These are phyloP conservation scores for Cybosia mesomella DNA, from an alignment of 2,888 invertebrate genomes.

Conservation along the genomic window DNA sequence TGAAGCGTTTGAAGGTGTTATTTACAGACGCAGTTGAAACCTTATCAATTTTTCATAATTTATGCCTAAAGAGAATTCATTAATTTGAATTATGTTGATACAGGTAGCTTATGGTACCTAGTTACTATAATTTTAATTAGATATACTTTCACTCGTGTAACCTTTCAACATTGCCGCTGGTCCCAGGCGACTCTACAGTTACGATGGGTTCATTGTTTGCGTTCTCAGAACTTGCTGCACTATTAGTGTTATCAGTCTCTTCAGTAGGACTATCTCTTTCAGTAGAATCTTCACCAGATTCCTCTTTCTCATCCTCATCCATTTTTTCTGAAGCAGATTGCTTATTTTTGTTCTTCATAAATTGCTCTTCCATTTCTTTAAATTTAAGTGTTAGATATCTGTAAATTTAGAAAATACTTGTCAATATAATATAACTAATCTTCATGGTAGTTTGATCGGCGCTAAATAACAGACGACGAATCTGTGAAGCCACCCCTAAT, in stretches of 20 bases:
- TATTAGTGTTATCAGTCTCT: constrained; percentile 44
- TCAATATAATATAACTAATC: not conserved
- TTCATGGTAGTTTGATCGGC: too few species aligned
- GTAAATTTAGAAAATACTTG: constrained; percentile 48
- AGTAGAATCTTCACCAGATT: constrained; percentile 57
- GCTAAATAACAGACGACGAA: not conserved
- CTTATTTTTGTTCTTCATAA: constrained; percentile 89
- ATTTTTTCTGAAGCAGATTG: constrained; percentile 62
- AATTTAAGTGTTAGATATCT: constrained; percentile 94
- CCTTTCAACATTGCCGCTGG: constrained; percentile 78
- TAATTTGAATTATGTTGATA: not conserved
- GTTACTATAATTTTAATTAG: not conserved
- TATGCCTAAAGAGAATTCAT: not conserved
- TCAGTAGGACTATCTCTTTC: constrained; percentile 55
- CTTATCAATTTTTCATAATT: not conserved
- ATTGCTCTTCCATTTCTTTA: constrained; percentile 94
- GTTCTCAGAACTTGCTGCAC: constrained; percentile 40
- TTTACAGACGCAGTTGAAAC: not conserved
- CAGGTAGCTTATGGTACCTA: not conserved
- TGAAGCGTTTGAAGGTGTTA: not conserved
- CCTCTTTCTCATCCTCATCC: constrained; percentile 62
- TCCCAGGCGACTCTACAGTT: constrained; percentile 73
- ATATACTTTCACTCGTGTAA: constrained; percentile 59
- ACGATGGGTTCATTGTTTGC: constrained; percentile 73
- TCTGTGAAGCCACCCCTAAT: too few species aligned